Conservation (phyloP, 2,888 invertebrate genomes). For the Agrotis puta region DNA sequence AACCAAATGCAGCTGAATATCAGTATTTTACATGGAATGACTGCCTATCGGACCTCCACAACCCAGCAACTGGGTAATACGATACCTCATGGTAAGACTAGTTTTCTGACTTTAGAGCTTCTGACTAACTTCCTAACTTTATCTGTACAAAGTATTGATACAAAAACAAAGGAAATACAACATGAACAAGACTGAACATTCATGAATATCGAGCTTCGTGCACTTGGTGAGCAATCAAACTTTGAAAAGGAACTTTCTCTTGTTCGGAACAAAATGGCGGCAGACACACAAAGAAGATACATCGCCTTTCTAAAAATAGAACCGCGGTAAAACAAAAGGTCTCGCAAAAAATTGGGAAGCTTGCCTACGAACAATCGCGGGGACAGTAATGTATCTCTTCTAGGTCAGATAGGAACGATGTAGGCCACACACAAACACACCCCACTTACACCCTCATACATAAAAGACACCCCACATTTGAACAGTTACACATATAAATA, state of each 20-base stretch:
- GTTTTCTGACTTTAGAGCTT: too few species aligned
- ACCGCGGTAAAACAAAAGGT: conserved; percentile 38
- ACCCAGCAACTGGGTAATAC: too few species aligned
- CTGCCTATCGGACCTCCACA: too few species aligned
- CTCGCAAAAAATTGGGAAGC: conserved; percentile 44
- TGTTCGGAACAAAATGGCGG: neutral
- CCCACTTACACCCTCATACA: conserved; percentile 13
- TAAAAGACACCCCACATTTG: conserved; percentile 8
- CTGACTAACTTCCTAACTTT: too few species aligned
- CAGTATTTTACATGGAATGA: too few species aligned
- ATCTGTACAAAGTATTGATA: too few species aligned
- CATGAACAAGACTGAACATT: too few species aligned
- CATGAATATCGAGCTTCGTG: too few species aligned
- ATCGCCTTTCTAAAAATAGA: conserved; percentile 37
- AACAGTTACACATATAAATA: conserved; percentile 6
- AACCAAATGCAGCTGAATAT: too few species aligned
- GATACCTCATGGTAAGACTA: too few species aligned
- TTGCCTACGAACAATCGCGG: conserved; percentile 32
- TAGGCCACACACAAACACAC: conserved; percentile 46
- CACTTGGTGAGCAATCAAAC: neutral
- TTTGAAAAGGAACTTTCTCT: neutral
- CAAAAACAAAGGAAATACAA: too few species aligned
- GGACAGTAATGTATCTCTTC: conserved; percentile 45
- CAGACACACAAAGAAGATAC: conserved; percentile 21
- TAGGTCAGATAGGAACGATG: conserved; percentile 59